Base-by-base conservation (phyloP, 2,888 invertebrate species). In the Malacosoma neustria region DNA sequence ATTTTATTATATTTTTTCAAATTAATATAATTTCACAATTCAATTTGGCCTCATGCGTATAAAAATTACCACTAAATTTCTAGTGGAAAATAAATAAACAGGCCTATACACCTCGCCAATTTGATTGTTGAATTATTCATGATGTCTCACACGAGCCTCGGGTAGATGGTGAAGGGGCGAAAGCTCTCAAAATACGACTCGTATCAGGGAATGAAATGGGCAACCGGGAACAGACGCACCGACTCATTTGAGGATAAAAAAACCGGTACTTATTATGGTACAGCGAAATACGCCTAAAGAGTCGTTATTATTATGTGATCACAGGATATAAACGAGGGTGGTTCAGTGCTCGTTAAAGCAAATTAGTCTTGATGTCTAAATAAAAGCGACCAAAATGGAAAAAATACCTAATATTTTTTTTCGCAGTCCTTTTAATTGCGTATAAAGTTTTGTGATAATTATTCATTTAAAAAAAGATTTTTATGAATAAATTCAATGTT, bases 81-180 rank as follows among this genome's bases (percentile, higher is more conserved):
- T 57, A 57, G 57, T 54, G 51, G 53, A 71, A 76, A 76, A 79
- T 80, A 82, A 82, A 81, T 80, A 82, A 76, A 75, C 71, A 71
- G 59, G 55, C 61, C 65, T 66, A 70, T 65, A 72, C 72, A 76
- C 77, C 76, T 80, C 71, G 75, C 73, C 77, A 76, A 82, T 82
- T 82, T 76, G 72, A 75, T 74, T 69, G 71, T 72, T 84, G 84
- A 82, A 84, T 84, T 72, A 84, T 84, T 80, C 82, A 82, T 84
- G 76, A 64, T 59, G 68, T 74, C 72, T 75, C 75, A 69, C 66
- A 56, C 64, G 67, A 61, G 48, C 63, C 54, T 67, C 75, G 69
- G 65, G 52, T 61, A 46, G 60, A 57, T 54, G 46, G 42, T 43
- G 52, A 61, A 55, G 62, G 60, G 54, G 53, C 53, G 49, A 38